Evolutionary conservation across 2,888 invertebrate genomes (phyloP), one percentile per base, ranked within the genome.

Genomic region (Lithodes maja): DNA sequence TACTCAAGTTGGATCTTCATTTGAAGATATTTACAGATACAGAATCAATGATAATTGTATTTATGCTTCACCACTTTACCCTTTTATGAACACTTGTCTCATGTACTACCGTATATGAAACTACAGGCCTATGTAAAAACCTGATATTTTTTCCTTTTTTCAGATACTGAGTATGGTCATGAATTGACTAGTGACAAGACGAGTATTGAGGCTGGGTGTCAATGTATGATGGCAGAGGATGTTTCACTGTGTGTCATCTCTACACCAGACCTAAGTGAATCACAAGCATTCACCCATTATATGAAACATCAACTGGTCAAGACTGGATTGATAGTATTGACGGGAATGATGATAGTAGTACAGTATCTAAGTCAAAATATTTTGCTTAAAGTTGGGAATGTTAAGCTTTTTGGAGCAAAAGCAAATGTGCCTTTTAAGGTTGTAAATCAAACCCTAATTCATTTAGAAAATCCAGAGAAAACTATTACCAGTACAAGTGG

Each of bases 281-380:
- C 81, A 33, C 1, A 33, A 9, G 54, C 75, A 2, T 81, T 89
- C 81, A 85, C 75, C 17, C 54, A 61, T 2, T 81, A 85, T 52
- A 75, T 89, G 17, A 89, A 77, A 61, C 80, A 89, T 52, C 88
- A 89, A 69, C 88, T 89, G 33, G 81, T 89, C 5, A 2, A 61
- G 12, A 75, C n/a, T 2, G 54, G 77, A 74, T 33, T 89, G n/a
- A 53, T 89, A 12, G 33, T 85, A 5, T 61, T 53, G 7, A 5
- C 52, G 52, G 85, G 85, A 1, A 89, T 75, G 84, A 53, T 1
- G n/a, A 33, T 84, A 68, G 61, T 89, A 12, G 9, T 89, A 15
- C 80, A 85, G 15, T 89, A 89, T 12, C 69, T 89, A 15, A 89
- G 81, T 77, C 88, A 89, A 69, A 81, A 89, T 2, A 49, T 89